Evolutionary conservation across 2,113 vertebrate species (phyloP).

Genomic region (Sinocyclocheilus maitianheensis): DNA sequence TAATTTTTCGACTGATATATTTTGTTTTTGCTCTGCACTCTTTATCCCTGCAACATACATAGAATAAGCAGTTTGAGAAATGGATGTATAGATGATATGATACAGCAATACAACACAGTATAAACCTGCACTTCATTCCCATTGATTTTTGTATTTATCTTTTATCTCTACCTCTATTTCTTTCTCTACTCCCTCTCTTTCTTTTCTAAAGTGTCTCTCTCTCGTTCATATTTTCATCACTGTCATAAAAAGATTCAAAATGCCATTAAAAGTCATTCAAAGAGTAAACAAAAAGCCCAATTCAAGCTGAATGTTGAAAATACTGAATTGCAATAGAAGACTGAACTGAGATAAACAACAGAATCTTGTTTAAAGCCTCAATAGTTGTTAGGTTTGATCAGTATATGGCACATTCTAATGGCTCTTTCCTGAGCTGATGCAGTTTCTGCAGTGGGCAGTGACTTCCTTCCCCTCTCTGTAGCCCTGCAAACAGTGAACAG

Average conservation of each 20-base stretch:
- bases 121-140: background rate
- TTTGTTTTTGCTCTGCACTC: background rate
- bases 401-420: slow-evolving; percentile 27
- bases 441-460: slow-evolving; percentile 32
- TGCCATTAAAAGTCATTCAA: background rate
- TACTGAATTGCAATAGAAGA: background rate
- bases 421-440: slow-evolving; percentile 36
- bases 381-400: slow-evolving; percentile 50
- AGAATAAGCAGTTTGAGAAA: background rate
- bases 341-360: background rate
- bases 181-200: background rate
- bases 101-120: background rate
- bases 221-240: background rate
- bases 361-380: background rate
- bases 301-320: background rate
- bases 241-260: background rate
- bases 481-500: slow-evolving; percentile 26
- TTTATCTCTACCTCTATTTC: background rate
- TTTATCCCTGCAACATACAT: background rate
- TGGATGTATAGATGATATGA: background rate
- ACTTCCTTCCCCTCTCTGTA: slow-evolving; percentile 61
- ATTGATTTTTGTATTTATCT: background rate
- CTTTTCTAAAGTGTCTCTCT: background rate
- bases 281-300: background rate
- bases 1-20: background rate